Base-by-base conservation (phyloP, 2,797 vertebrate species). In the Microtus californicus region DNA sequence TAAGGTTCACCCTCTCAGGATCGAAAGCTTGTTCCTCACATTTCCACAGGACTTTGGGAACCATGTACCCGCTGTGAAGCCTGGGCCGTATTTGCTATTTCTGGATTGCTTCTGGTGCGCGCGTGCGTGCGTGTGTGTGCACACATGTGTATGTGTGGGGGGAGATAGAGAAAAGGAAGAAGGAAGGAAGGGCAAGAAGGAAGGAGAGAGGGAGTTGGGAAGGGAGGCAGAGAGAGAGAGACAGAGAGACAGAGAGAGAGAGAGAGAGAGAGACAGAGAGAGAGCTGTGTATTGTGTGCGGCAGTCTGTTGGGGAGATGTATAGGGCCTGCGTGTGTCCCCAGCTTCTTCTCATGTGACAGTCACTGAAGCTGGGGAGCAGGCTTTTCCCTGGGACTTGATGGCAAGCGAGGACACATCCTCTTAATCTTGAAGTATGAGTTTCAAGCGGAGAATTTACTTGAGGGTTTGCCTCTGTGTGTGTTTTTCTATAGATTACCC, bases 401-500 rank as follows among this genome's bases (percentile, higher is more conserved):
- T 43, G 27, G 9, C 31, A 61, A 34, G 54, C 2, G n/a, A 15
- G 2, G 15, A 48, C n/a, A 14, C 5, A 69, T 71, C n/a, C 87
- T 76, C 19, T 95, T 93, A 48, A 87, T 54, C 23, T 23, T 93
- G 61, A 27, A 54, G 63, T 43, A 43, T 74, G 93, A 87, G 48
- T 65, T 76, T 86, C 34, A 25, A 40, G n/a, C 61, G 63, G 69
- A 92, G 69, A 73, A 61, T 95, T 81, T 77, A 34, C 54, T 19
- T 6, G 12, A 43, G 13, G 11, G 59, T 37, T 87, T 14, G 54
- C 7, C 88, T 45, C 45, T 82, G n/a, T 11, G 0, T 37, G 3
- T 69, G 34, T 67, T 83, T 90, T 69, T 78, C 43, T 87, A 29
- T 69, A 91, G 51, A 96, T 79, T 83, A 76, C 61, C 15, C 81